phyloP scores from a whole-genome alignment of 2,888 invertebrate species.

The Chaetogeoica ovagalla region DNA sequence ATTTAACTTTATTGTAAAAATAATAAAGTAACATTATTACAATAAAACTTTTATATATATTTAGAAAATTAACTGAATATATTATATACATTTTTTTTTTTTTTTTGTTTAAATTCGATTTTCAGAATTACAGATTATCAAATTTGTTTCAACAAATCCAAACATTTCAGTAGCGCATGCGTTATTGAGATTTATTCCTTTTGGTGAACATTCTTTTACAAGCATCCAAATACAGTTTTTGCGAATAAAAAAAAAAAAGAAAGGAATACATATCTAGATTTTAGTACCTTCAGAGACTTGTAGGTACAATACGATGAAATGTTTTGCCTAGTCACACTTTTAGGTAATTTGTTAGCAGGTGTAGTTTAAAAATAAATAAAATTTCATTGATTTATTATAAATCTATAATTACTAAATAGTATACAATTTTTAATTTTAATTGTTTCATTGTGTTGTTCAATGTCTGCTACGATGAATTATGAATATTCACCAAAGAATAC shows the following conservation, averaged over 20 bases:
- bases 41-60: background rate
- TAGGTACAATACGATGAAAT: conserved; percentile 26
- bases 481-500: conserved; percentile 26
- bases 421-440: conserved; percentile 29
- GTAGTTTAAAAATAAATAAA: conserved; percentile 26
- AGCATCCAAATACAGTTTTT: conserved; percentile 35
- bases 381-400: conserved; percentile 18
- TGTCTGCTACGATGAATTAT: conserved; percentile 35
- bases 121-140: conserved; percentile 40
- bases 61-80: conserved; percentile 12
- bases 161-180: conserved; percentile 38
- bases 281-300: conserved; percentile 24
- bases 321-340: conserved; percentile 44
- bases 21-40: background rate
- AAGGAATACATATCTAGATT: conserved; percentile 51
- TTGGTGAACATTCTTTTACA: conserved; percentile 41
- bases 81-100: conserved; percentile 7
- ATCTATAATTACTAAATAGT: conserved; percentile 6
- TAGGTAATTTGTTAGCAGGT: conserved; percentile 40
- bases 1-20: background rate
- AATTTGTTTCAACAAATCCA: conserved; percentile 43
- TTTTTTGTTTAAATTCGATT: conserved; percentile 32
- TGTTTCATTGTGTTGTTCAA: conserved; percentile 42
- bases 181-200: conserved; percentile 42
- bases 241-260: background rate